Evolutionary conservation across 2,113 vertebrate genomes (phyloP), one percentile per base, ranked within the genome.

Genomic region (Benitochromis conjunctus): DNA sequence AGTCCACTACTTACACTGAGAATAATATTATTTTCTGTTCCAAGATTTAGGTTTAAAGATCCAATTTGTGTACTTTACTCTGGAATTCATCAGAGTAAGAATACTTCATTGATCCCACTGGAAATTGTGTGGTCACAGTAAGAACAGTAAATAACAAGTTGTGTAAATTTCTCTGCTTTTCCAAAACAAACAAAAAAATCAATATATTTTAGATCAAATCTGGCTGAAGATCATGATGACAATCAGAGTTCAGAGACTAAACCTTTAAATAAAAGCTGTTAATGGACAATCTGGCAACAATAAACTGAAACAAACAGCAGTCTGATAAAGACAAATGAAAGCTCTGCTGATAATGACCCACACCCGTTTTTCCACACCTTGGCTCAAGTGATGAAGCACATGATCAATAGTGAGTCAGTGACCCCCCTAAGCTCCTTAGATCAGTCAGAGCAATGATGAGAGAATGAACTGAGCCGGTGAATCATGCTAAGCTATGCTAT

Each of bases 61-160:
- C 10, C 1, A 0, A 16, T 71, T 46, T 71, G 21, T 71, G 12
- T 3, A 46, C n/a, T 69, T 69, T 69, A 7, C n/a, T 38, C 7
- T 64, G 60, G 6, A 64, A n/a, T 64, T 64, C 4, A 64, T 64
- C 34, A 64, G 18, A 64, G 36, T 64, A 9, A 62, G 31, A 62
- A 62, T n/a, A 64, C 60, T 64, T 64, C n/a, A 64, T 64, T 64
- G 12, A 64, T 64, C 18, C 60, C 18, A 64, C 34, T 2, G 34
- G 6, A 7, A 34, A 34, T 34, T 34, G 7, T 34, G 34, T 34
- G 7, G 34, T 34, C 34, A 34, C 60, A 38, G 60, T 64, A 64
- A 1, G 60, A 64, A 1, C 12, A 64, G 18, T 5, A 64, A 64
- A 64, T 64, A 7, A 31, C 0, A 1, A 38, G 18, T 46, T 16